Base-by-base conservation (phyloP, 2,888 invertebrate genomes). In the Resseliella maxima region DNA sequence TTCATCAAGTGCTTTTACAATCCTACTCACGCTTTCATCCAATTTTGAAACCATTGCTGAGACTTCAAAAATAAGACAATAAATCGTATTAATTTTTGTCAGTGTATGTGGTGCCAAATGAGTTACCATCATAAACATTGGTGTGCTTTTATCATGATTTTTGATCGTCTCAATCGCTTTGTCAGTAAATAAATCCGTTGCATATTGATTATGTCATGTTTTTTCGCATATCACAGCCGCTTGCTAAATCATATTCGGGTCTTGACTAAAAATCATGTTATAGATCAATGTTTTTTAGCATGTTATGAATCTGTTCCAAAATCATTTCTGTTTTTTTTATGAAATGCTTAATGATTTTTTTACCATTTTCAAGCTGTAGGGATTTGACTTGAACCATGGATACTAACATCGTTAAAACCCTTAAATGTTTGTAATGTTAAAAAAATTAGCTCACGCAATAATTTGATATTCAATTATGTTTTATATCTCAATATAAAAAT, bases 371-470 rank as follows among this genome's bases (percentile, higher is more conserved):
- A 92, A 90, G 0, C 92, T 92, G 87, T 98, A 83, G 95, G 93
- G 88, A 97, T 96, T 91, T 97, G 96, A 88, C 95, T 93, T 0
- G 95, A 95, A 0, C 98, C 98, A 89, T 97, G 97, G 89, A 96
- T 97, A 86, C 97, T 95, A 6, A 97, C 95, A 90, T 98, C 98
- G 89, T 97, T 96, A 95, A 96, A 97, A 15, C 98, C 98, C 97
- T 97, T 90, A 90, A 88, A 64, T 54, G 87, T 64, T 38, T 10
- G 18, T 59, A 36, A 59, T 36, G 5, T 27, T 54, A 36, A 2
- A 36, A 38, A 24, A 24, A 5, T 12, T 2, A 24, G 8, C 27
- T 72, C 18, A 83, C 85, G 2, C 18, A 50, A 12, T 18, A 50
- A 50, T 18, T 18, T 18, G 2, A 21, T 50, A 8, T 50, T 24